Base-by-base conservation (phyloP, 2,888 invertebrate genomes). In the Chesias legatella region DNA sequence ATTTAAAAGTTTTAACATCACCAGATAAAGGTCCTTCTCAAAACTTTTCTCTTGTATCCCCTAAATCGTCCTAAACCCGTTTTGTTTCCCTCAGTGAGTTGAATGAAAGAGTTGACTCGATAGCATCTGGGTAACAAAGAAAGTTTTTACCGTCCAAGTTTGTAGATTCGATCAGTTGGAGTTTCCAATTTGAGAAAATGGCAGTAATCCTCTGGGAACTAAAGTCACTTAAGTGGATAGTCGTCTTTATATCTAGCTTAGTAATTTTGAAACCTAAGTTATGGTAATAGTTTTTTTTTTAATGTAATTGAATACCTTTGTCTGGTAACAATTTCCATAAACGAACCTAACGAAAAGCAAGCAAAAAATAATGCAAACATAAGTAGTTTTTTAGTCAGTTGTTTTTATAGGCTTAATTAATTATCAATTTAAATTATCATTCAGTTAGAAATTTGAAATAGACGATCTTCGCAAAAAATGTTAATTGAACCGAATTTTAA, bases 141-240 rank as follows among this genome's bases (percentile, higher is more conserved):
- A 86, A 88, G 83, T 86, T 86, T 88, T 86, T 85, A 88, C 78
- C 74, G 62, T 63, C 56, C 56, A 82, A 86, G 71, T 84, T 84
- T 61, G 64, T 60, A 60, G 67, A 73, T 76, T 73, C 73, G 75
- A 77, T 67, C 76, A 71, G 75, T 78, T 72, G 72, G 73, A 71
- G 74, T 74, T 79, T 79, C 84, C 79, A 83, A 85, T 86, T 81
- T 78, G 62, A 75, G 77, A 69, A 79, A 75, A 67, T 69, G 74
- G 65, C 60, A 56, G 68, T 82, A 77, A 80, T 80, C 73, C 59
- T 54, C 59, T n/a, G n/a, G n/a, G n/a, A n/a, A n/a, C 53, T 56
- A 53, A 60, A 38, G n/a, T n/a, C 44, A 30, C 50, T 46, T 40
- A 23, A 22, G 30, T 28, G 55, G 51, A 53, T 60, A 50, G 59